Evolutionary conservation across 2,888 invertebrate species (phyloP), one percentile per base, ranked within the genome.

Genomic region (Balanococcus diminutus): DNA sequence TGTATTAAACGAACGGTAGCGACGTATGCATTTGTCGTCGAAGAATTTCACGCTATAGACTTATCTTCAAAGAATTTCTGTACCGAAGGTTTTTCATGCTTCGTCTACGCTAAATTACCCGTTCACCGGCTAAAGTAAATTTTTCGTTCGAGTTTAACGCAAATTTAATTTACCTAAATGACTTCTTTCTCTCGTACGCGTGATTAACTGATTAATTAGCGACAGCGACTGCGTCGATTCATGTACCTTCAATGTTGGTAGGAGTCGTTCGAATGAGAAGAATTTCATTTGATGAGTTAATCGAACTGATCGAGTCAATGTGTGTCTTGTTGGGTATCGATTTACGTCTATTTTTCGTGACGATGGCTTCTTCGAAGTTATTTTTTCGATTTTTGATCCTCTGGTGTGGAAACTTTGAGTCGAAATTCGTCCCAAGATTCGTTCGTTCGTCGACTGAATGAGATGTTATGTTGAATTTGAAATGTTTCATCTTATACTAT

Each of bases 71-170:
- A 75, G 75, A 75, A 75, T 75, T 75, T 75, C 32, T n/a, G 16
- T 28, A 16, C n/a, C 32, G 14, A 75, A 32, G 75, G 22, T 75
- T 75, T 36, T 75, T 75, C 75, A 75, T 36, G 75, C 75, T 32
- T 75, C 75, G 75, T 75, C 31, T 75, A 32, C 0, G 36, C 31
- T 36, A 32, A 75, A 75, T 75, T 75, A 75, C 32, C 32, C 75
- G 75, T 75, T 67, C 31, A 75, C 32, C 31, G 75, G 75, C 32
- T 31, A 9, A 75, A 75, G 75, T 75, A 75, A 75, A 75, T 75
- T 31, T 67, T 28, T 75, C 75, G 75, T 75, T 75, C 75, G 75
- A 75, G n/a, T 75, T 75, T 75, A 75, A 75, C 75, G 75, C 75
- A 75, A 75, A 75, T 75, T 75, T 32, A 75, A 75, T 75, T 75